phyloP scores from a whole-genome alignment of 2,113 vertebrate species.

The Puffinus mauretanicus region DNA sequence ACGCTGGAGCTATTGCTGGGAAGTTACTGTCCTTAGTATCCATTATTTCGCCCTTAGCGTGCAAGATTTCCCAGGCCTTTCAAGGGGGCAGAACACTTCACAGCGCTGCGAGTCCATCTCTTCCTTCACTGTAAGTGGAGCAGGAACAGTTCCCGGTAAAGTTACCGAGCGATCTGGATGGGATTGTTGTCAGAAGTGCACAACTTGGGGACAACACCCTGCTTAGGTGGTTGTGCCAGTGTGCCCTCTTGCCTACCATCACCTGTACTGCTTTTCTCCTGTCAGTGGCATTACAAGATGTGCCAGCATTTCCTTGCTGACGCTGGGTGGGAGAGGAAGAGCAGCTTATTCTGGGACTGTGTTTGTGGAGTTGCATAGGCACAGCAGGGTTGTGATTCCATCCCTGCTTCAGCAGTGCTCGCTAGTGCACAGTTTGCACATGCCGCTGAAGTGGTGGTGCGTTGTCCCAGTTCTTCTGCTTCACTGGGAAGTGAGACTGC shows the following conservation, averaged over 20 bases:
- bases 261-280: neutral
- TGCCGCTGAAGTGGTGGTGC: neutral
- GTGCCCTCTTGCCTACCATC: neutral
- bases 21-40: neutral
- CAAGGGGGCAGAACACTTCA: neutral
- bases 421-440: fast-evolving
- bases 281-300: neutral
- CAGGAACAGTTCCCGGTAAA: neutral
- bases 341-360: neutral
- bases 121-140: neutral
- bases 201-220: neutral
- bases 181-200: neutral
- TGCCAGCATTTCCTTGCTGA: fast-evolving
- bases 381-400: neutral
- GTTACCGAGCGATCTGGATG: neutral
- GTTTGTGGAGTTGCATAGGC: neutral
- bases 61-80: neutral
- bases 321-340: neutral
- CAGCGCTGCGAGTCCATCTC: neutral
- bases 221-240: neutral
- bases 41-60: neutral
- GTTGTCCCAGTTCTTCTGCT: too few species aligned
- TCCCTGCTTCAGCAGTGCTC: neutral
- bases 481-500: fast-evolving
- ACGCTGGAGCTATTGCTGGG: neutral